Conservation (phyloP, 2,888 invertebrate genomes). For the Ophioninae sp. region DNA sequence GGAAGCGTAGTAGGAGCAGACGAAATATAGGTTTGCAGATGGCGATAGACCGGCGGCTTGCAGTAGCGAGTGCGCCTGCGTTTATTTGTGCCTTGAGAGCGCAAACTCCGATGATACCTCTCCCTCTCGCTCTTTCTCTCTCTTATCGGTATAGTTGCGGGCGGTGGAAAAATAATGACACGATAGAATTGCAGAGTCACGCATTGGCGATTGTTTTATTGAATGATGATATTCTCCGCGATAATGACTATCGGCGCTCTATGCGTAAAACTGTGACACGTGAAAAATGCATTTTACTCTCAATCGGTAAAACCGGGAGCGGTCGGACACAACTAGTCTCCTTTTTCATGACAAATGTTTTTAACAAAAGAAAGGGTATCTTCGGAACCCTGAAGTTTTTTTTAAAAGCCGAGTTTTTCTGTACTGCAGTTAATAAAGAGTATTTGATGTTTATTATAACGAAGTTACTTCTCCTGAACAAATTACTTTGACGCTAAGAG, state of each 20-base stretch:
- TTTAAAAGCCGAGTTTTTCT: background rate
- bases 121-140: constrained; percentile 5
- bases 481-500: background rate
- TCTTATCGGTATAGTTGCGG: background rate
- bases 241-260: background rate
- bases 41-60: constrained; percentile 66
- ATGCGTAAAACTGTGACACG: background rate
- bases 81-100: constrained; percentile 21
- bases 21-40: constrained; percentile 67
- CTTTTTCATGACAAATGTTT: no score
- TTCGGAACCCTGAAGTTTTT: no score
- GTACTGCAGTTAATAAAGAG: background rate
- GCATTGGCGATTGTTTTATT: background rate
- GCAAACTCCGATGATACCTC: constrained; percentile 17
- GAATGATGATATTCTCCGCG: background rate
- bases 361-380: no score
- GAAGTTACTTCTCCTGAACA: background rate
- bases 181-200: background rate
- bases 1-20: constrained; percentile 66
- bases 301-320: background rate
- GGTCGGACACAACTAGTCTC: background rate
- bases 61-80: constrained; percentile 65
- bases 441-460: background rate
- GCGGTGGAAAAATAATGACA: background rate
- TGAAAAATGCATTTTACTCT: background rate